Evolutionary conservation across 2,888 invertebrate genomes (phyloP), one percentile per base, ranked within the genome.

Genomic region (Ophion ellenae): DNA sequence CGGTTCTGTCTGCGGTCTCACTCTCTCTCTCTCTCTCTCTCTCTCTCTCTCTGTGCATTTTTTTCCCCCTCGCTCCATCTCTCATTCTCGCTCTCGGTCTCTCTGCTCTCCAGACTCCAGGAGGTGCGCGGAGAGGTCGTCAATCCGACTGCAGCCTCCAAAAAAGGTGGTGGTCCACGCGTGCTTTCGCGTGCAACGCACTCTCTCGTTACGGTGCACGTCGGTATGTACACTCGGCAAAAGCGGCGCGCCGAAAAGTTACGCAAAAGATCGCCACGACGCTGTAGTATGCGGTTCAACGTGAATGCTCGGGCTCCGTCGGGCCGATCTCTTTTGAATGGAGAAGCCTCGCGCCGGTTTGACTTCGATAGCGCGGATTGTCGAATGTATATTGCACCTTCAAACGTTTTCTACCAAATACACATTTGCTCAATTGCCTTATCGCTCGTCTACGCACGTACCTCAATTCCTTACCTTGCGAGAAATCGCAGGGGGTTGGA

Each of bases 141-240:
- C 83, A 83, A 74, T 77, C 77, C 73, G 63, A 67, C 47, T 71
- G 59, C 61, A 73, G 69, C 76, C 53, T 71, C 88, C 87, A 87
- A 88, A 88, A 88, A 88, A 83, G 87, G 88, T 80, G 73, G 83
- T 67, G 81, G 63, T 85, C 81, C 85, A 74, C 69, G 86, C 73
- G 73, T 74, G 81, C 45, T 64, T 73, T 66, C 77, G 77, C 86
- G 82, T 80, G 59, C 84, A 81, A 73, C 61, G 76, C 75, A 75
- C 83, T 75, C 69, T 86, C 86, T 87, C 84, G 87, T 87, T 87
- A 87, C 87, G 78, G 74, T 81, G 36, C 80, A 47, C 71, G 69
- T 32, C 63, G 67, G 20, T n/a, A 57, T n/a, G 57, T 36, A 77
- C 24, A 57, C 66, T 36, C 20, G 32, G 67, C 66, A 28, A 63